Percentiles rank a stretch among this genome's conserved stretches.
Evolutionary conservation across 2,113 vertebrate genomes (phyloP).

Genomic region (Gadus chalcogrammus): DNA sequence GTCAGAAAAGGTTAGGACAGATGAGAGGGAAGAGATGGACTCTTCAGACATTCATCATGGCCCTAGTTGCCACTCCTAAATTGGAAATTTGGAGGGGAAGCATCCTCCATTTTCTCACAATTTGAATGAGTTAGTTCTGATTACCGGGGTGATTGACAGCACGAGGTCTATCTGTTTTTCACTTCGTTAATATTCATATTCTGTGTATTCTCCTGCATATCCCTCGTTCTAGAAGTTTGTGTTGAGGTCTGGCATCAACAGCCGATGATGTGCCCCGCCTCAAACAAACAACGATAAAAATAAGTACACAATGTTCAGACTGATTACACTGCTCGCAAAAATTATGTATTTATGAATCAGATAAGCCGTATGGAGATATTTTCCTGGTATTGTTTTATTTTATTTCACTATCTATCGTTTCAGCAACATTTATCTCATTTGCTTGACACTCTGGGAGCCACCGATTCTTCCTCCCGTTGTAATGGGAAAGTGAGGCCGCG

Average conservation of each 20-base stretch:
- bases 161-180: slow-evolving; percentile 57
- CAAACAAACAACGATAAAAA: background rate
- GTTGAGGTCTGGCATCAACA: slow-evolving; percentile 38
- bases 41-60: slow-evolving; percentile 93
- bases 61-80: slow-evolving; percentile 79
- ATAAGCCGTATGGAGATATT: slow-evolving; percentile 33
- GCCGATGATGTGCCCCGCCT: slow-evolving; percentile 43
- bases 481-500: slow-evolving; percentile 67
- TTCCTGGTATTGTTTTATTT: slow-evolving; percentile 30
- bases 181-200: too few relatives aligned
- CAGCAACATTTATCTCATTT: slow-evolving; percentile 58
- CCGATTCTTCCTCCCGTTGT: slow-evolving; percentile 52
- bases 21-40: slow-evolving; percentile 84
- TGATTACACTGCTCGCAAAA: background rate
- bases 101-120: slow-evolving; percentile 80
- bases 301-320: background rate
- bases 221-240: background rate
- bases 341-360: background rate
- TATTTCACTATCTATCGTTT: slow-evolving; percentile 70
- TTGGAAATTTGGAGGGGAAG: slow-evolving; percentile 79
- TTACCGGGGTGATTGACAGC: slow-evolving; percentile 75
- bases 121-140: slow-evolving; percentile 73
- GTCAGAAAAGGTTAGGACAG: slow-evolving; percentile 94
- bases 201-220: too few relatives aligned
- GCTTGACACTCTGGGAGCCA: slow-evolving; percentile 56